Conservation (phyloP, 2,113 vertebrate species). For the Callipepla californica region DNA sequence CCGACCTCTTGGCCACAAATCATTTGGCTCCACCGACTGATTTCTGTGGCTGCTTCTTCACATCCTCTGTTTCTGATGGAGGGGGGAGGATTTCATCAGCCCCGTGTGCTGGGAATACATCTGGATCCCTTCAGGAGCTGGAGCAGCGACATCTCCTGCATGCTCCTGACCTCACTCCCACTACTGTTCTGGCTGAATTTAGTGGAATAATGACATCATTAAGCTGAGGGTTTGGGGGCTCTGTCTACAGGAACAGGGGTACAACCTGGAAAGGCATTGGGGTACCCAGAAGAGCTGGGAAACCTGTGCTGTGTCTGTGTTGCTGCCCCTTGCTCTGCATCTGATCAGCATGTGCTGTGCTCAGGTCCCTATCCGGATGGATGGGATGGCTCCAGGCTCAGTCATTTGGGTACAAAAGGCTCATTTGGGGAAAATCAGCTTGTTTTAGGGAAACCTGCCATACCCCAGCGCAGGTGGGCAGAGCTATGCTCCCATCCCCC, state of each 20-base stretch:
- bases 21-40: not conserved
- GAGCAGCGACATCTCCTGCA: not conserved
- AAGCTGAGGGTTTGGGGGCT: not conserved
- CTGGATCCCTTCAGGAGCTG: not conserved
- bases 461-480: rapidly evolving
- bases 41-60: constrained; percentile 48
- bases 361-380: not conserved
- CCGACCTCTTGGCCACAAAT: not conserved
- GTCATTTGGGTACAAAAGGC: not conserved
- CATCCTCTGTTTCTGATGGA: constrained; percentile 16
- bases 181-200: not conserved
- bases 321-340: not conserved
- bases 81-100: constrained; percentile 19
- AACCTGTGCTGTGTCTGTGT: not conserved
- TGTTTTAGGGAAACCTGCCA: not conserved
- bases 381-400: not conserved
- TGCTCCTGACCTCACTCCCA: not conserved
- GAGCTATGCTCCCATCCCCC: not conserved
- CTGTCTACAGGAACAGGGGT: not conserved
- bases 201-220: not conserved
- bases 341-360: not conserved
- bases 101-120: not conserved
- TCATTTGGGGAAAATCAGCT: not conserved
- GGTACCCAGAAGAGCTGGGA: not conserved
- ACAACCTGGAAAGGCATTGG: not conserved